Conservation (phyloP, 1,140 invertebrate species). For the Drosophila nannoptera region DNA sequence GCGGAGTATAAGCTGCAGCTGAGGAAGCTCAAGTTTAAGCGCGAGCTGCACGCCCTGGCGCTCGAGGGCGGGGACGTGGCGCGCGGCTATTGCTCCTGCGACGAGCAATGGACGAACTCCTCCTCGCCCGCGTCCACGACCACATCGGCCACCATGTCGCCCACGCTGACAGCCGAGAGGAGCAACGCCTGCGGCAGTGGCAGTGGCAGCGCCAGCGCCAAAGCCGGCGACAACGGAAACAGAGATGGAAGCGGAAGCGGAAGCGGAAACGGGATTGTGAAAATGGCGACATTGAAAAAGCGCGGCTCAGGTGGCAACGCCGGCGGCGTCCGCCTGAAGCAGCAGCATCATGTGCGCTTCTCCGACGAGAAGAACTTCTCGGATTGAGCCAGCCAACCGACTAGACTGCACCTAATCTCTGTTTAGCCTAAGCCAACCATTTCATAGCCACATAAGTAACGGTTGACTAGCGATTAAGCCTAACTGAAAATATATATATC, state of each 20-base stretch:
- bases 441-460: constrained; percentile 37
- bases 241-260: background rate
- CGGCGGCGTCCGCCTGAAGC: constrained; percentile 56
- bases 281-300: constrained; percentile 40
- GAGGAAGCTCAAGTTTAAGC: constrained; percentile 62
- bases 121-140: constrained; percentile 64
- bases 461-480: constrained; percentile 10
- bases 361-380: constrained; percentile 78
- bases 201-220: constrained; percentile 22
- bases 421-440: constrained; percentile 46
- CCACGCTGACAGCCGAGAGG: constrained; percentile 44
- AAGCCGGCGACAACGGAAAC: constrained; percentile 16
- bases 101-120: constrained; percentile 74
- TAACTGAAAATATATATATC: constrained; percentile 38
- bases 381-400: constrained; percentile 68
- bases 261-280: constrained; percentile 53
- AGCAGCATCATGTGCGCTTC: constrained; percentile 77
- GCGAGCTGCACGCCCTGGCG: constrained; percentile 66
- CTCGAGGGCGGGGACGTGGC: constrained; percentile 73
- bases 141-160: constrained; percentile 61
- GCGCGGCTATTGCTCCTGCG: constrained; percentile 74
- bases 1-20: constrained; percentile 42
- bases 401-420: constrained; percentile 76
- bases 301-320: constrained; percentile 20
- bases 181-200: constrained; percentile 29